Base-by-base conservation (phyloP, 2,113 vertebrate genomes). In the Pholis gunnellus region DNA sequence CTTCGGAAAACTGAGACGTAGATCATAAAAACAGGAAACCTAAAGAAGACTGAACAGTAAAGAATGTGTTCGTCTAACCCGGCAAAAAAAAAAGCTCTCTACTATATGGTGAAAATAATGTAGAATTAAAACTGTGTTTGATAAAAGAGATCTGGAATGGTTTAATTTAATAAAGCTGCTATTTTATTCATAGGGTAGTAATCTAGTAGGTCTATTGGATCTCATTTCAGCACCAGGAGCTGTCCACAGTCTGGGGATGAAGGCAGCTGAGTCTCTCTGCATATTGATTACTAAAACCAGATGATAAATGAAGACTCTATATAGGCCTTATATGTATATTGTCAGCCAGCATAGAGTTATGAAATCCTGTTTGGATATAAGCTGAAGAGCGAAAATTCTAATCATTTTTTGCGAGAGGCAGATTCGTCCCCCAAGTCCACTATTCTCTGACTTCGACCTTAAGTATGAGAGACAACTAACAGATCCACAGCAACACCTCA, bases 251-350 rank as follows among this genome's bases (percentile, higher is more conserved):
- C 40, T 40, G 66, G 29, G 34, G 52, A 61, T 8, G 22, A 61
- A 57, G 46, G 42, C 25, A 61, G 61, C 64, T 52, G n/a, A 79
- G 75, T 76, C 15, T 27, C 38, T 63, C 14, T 9, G 44, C 52
- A 50, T 71, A 72, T 72, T 72, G 46, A 78, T 77, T 46, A 78
- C 7, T 2, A 22, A 38, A 67, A 59, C 11, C 59, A 59, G 15
- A 75, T 65, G 70, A 83, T 63, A 11, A 78, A 87, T 69, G 44
- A 40, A 20, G 38, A 70, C 64, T 69, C 64, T 5, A 27, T 61
- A 64, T 56, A 22, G 22, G 59, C 4, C 4, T 57, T 17, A 56
- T 27, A 31, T 29, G 59, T 59, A 15, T 56, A 42, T 46, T 60
- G 17, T 59, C 69, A 60, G 36, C 27, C 17, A 17, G 14, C 4